A percentile compares a stretch with the other conserved stretches of the same genome.
These are phyloP conservation scores for Drosophila paulistorum DNA, from an alignment of 1,140 invertebrate species.

Conservation along the genomic window DNA sequence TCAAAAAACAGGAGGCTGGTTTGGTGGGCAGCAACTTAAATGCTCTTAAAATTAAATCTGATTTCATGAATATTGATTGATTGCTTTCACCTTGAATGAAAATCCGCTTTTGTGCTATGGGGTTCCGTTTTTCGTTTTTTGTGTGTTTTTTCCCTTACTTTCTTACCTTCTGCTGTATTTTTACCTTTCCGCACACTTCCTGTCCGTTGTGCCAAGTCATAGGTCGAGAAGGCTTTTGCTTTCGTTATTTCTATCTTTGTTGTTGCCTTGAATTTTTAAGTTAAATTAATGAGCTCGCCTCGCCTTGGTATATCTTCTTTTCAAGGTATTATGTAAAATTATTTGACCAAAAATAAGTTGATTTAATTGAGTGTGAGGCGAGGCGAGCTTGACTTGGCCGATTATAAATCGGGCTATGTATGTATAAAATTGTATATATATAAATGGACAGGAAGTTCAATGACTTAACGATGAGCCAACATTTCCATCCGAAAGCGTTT, in stretches of 20 bases:
- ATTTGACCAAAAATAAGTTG: slow-evolving; percentile 79
- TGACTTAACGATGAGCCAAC: slow-evolving; percentile 22
- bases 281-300: slow-evolving; percentile 77
- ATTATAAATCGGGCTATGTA: slow-evolving; percentile 30
- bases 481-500: slow-evolving; percentile 21
- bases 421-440: slow-evolving; percentile 26
- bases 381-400: slow-evolving; percentile 25
- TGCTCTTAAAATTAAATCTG: slow-evolving; percentile 81
- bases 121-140: slow-evolving; percentile 41
- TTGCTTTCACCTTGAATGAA: slow-evolving; percentile 82
- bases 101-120: slow-evolving; percentile 76
- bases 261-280: slow-evolving; percentile 68
- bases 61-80: slow-evolving; percentile 82
- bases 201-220: slow-evolving; percentile 25
- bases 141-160: slow-evolving; percentile 13
- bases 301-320: slow-evolving; percentile 25
- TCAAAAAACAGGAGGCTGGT: slow-evolving; percentile 13
- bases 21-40: slow-evolving; percentile 63
- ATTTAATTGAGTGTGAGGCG: slow-evolving; percentile 76
- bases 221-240: slow-evolving; percentile 27
- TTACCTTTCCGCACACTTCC: slow-evolving; percentile 65
- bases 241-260: slow-evolving; percentile 34
- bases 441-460: slow-evolving; percentile 29
- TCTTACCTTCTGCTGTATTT: slow-evolving; percentile 20
- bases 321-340: slow-evolving; percentile 68